Evolutionary conservation across 2,888 invertebrate species (phyloP), one percentile per base, ranked within the genome.

Genomic region (Ceriagrion tenellum): DNA sequence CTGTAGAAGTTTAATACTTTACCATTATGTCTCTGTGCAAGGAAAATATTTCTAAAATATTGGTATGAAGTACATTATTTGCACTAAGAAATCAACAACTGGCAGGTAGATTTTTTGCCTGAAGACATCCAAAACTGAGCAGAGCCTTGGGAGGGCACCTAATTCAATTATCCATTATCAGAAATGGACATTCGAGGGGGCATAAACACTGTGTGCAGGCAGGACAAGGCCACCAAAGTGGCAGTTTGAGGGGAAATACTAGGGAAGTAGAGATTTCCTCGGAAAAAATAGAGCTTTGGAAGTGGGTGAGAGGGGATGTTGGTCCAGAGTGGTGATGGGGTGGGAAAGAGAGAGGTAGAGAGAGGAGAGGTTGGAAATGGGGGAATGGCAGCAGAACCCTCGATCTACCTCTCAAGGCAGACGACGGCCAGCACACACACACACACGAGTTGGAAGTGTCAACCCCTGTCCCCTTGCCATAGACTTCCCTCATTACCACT

Each of bases 401-500:
- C 81, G 35, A 3, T 16, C 69, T 1, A 13, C 81, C 81, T 81
- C 81, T 81, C n/a, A n/a, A 13, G 81, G 30, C 26, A 81, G 81
- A 81, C 81, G 81, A 35, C 81, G 81, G 81, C 16, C 81, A 81
- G n/a, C 47, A 89, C 47, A 47, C 47, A 47, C 47, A 16, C 40
- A 40, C 88, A 47, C 12, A 59, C 18, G 12, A 59, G 18, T 55
- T 55, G 59, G 26, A 40, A 91, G 91, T 63, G 63, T 47, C 40
- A 63, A 40, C 69, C 93, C 69, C 26, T 1, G 93, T 55, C 93
- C 59, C 69, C 26, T 1, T 40, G 26, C 93, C 93, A 93, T 69
- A 93, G 63, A 55, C 63, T 93, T 63, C 93, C 69, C 69, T 93
- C 93, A 93, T 93, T 93, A 74, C 74, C 93, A 69, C 93, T 69